phyloP scores from a whole-genome alignment of 2,797 vertebrate species.

The Macrochelys suwanniensis region DNA sequence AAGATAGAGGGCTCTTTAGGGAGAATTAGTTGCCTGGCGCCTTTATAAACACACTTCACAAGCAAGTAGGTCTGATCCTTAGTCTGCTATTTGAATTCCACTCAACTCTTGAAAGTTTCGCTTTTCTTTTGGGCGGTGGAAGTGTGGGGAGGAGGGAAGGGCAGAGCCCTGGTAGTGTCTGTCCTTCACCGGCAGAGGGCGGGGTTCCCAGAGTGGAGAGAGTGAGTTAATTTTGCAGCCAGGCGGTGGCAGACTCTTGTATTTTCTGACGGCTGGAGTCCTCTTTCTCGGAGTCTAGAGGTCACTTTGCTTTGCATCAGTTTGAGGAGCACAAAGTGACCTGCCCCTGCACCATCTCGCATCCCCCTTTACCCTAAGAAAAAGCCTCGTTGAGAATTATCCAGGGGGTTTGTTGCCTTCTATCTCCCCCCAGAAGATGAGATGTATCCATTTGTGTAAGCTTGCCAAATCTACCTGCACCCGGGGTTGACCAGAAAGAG shows the following conservation, averaged over 20 bases:
- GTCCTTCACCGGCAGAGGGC: not conserved
- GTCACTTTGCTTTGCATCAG: not conserved
- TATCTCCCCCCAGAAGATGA: not conserved
- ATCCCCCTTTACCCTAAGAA: fast-evolving
- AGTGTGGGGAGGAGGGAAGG: fast-evolving
- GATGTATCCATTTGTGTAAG: not conserved
- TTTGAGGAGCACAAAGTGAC: not conserved
- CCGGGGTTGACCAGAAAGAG: not conserved
- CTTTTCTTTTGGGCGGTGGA: not conserved
- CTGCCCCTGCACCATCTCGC: not conserved
- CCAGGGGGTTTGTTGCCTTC: not conserved
- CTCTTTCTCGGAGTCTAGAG: constrained; percentile 4
- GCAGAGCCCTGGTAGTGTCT: not conserved
- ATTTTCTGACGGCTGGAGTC: not conserved
- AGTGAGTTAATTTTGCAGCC: not conserved
- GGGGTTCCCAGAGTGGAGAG: not conserved
- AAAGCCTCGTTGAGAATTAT: not conserved
- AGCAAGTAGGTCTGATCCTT: not conserved
- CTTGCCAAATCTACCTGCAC: not conserved
- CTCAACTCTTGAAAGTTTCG: fast-evolving
- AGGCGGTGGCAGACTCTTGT: not conserved
- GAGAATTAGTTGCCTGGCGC: not conserved
- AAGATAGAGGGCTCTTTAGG: not conserved
- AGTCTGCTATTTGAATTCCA: not conserved
- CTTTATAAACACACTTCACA: not conserved